Evolutionary conservation across 2,888 invertebrate genomes (phyloP), one percentile per base, ranked within the genome.

Genomic region (Isoperla grammatica): DNA sequence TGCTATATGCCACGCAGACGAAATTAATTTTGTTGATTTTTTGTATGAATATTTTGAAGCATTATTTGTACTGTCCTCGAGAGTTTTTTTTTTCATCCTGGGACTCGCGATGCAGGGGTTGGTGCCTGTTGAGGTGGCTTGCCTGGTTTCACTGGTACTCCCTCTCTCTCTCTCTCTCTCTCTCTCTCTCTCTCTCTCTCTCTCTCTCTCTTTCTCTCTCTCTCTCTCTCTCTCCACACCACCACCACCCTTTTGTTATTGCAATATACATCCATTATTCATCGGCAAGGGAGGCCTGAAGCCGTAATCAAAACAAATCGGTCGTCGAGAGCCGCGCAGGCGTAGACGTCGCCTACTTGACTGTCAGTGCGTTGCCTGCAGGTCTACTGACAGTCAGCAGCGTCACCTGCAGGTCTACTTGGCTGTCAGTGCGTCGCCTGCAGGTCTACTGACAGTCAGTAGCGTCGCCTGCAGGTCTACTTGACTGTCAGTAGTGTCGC

Each of bases 281-380:
- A 65, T 64, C 55, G 65, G 61, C 59, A 56, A 62, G 64, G 65
- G 58, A 58, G 60, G 56, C 42, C 59, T 57, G 61, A 40, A 61
- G 62, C 54, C 63, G 63, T 65, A 65, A 65, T 65, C 65, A 64
- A 65, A 65, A 65, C 64, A 65, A 65, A 65, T 65, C 65, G 65
- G 50, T 57, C 63, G 65, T 60, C 63, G 62, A 61, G 65, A 58
- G 63, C 56, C 56, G 50, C 56, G 59, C 60, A 46, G 53, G 61
- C 40, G 57, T 42, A 35, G 20, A 20, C 29, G 12, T 19, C 17
- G 9, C 12, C 39, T 59, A 29, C 60, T 56, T 42, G 15, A 43
- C 39, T 45, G 15, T n/a, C n/a, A n/a, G n/a, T n/a, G n/a, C n/a
- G n/a, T n/a, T n/a, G n/a, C n/a, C n/a, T n/a, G n/a, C n/a, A n/a